phyloP scores from a whole-genome alignment of 2,113 vertebrate genomes.

The Thomomys bottae region DNA sequence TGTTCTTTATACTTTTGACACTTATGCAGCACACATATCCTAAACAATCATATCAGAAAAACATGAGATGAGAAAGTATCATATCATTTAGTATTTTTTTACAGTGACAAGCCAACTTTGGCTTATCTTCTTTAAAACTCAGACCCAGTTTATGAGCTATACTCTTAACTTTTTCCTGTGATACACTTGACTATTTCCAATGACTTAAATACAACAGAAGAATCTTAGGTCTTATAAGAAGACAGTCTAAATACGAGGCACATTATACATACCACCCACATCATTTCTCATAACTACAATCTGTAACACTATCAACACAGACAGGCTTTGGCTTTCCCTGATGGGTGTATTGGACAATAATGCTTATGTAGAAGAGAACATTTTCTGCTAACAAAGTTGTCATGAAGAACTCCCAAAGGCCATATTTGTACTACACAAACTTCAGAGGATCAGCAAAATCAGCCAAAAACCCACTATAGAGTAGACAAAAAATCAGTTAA shows the following conservation, averaged over 20 bases:
- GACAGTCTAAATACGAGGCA: conserved; percentile 12
- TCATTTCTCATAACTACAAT: conserved; percentile 2
- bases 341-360: conserved; percentile 37
- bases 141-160: background rate
- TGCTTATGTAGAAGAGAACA: conserved; percentile 15
- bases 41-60: conserved; percentile 62
- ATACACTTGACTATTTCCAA: background rate
- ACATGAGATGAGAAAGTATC: conserved; percentile 66
- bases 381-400: conserved; percentile 50
- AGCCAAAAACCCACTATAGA: background rate
- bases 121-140: conserved; percentile 60
- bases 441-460: conserved; percentile 35
- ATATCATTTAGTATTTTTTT: conserved; percentile 36
- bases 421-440: background rate
- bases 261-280: background rate
- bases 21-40: conserved; percentile 45
- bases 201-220: background rate
- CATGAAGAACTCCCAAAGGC: background rate
- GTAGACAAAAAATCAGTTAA: conserved; percentile 17
- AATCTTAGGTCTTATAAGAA: background rate
- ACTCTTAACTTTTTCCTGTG: background rate
- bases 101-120: conserved; percentile 65
- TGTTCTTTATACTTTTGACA: conserved; percentile 39
- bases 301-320: background rate
- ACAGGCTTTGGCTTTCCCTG: conserved; percentile 32